Percentiles rank a stretch among this genome's conserved stretches.
These are phyloP conservation scores for Cynocephalus volans DNA, from an alignment of 2,113 vertebrate genomes.

Conservation along the genomic window DNA sequence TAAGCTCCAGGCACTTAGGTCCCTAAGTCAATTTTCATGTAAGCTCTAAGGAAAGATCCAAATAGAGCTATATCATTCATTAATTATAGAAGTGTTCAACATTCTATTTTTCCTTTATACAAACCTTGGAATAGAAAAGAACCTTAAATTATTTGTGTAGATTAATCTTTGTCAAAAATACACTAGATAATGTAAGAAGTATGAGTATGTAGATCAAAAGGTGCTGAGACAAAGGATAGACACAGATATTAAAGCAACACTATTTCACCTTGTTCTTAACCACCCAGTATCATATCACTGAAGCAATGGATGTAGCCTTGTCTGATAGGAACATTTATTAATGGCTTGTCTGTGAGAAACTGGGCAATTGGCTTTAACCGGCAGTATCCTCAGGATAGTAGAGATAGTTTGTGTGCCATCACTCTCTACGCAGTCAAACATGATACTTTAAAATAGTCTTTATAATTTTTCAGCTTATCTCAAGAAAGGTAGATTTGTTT, in stretches of 20 bases:
- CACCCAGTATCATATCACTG: conserved; percentile 73
- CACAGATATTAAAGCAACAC: conserved; percentile 52
- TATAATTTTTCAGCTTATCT: conserved; percentile 52
- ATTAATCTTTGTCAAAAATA: conserved; percentile 49
- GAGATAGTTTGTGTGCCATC: neutral
- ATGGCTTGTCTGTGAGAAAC: conserved; percentile 77
- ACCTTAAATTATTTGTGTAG: conserved; percentile 20
- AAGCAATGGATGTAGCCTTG: conserved; percentile 78
- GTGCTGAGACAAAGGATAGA: neutral
- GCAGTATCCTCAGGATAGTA: conserved; percentile 36
- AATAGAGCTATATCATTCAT: neutral
- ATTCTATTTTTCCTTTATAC: neutral
- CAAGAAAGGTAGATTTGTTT: conserved; percentile 63
- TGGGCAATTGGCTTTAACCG: conserved; percentile 73
- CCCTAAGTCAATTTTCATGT: conserved; percentile 29
- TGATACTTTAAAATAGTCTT: conserved; percentile 52
- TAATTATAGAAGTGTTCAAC: conserved; percentile 30
- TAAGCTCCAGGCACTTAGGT: neutral
- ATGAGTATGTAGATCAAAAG: conserved; percentile 55
- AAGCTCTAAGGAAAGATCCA: conserved; percentile 50
- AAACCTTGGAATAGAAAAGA: neutral
- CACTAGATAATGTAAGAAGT: neutral
- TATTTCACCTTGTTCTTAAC: conserved; percentile 69
- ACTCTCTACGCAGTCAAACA: neutral
- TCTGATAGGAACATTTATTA: conserved; percentile 71